A percentile compares a stretch with the other conserved stretches of the same genome.
Conservation (phyloP, 2,888 invertebrate genomes). For the Lasioglossum calceatum region DNA sequence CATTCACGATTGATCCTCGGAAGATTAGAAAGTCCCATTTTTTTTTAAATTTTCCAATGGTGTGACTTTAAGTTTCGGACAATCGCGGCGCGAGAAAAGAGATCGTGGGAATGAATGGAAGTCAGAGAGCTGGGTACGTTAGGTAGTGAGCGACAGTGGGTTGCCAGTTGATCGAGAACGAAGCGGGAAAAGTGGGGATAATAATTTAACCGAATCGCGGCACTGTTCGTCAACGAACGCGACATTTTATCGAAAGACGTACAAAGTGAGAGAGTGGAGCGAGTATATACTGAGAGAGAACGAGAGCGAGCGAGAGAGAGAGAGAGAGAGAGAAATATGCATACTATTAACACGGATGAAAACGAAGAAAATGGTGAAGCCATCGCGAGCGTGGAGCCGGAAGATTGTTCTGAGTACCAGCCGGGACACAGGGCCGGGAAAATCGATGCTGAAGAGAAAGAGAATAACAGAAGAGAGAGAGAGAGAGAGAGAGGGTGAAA, state of each 20-base stretch:
- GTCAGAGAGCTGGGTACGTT: not conserved
- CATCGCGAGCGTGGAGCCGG: slow-evolving; percentile 57
- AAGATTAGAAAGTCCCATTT: not conserved
- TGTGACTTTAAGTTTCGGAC: not conserved
- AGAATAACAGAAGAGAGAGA: not conserved
- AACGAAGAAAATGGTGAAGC: slow-evolving; percentile 8
- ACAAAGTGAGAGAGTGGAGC: slow-evolving; percentile 68
- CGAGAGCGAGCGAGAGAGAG: slow-evolving; percentile 12
- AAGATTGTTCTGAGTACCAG: not conserved
- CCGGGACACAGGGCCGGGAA: not conserved
- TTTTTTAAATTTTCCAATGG: not conserved
- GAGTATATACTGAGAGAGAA: slow-evolving; percentile 13
- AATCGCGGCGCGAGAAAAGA: not conserved
- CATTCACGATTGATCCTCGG: not conserved
- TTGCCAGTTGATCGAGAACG: slow-evolving; percentile 6
- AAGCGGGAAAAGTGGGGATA: slow-evolving; percentile 10
- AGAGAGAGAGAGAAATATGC: slow-evolving; percentile 51
- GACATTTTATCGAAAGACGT: slow-evolving; percentile 72
- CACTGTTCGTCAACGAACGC: slow-evolving; percentile 53
- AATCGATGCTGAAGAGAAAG: not conserved
- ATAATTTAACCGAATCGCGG: slow-evolving; percentile 60
- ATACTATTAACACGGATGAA: slow-evolving; percentile 61
- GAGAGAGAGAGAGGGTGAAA: not conserved
- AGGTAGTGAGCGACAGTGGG: not conserved
- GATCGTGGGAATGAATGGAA: not conserved